phyloP scores from a whole-genome alignment of 2,888 invertebrate genomes.

The Drosophila cognata region DNA sequence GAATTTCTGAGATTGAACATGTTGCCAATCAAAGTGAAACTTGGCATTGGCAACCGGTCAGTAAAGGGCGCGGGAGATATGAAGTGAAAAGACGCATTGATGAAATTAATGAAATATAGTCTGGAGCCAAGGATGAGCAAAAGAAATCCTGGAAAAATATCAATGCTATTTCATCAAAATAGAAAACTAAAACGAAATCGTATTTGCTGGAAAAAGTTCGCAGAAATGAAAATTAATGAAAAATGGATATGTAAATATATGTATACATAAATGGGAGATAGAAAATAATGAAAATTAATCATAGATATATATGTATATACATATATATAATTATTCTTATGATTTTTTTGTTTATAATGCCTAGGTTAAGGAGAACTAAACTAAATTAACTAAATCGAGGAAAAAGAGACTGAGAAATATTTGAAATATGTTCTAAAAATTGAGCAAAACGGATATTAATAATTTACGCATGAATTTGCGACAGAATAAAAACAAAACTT shows the following conservation, averaged over 20 bases:
- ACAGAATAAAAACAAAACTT: background rate
- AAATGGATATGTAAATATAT: background rate
- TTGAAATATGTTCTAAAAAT: too few species aligned
- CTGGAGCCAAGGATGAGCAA: background rate
- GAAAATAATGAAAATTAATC: too few species aligned
- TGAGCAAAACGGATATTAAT: too few species aligned
- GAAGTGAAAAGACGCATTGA: background rate
- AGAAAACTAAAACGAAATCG: background rate
- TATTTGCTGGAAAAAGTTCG: background rate
- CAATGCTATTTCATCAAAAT: background rate
- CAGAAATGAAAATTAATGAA: background rate
- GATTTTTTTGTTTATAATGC: too few species aligned
- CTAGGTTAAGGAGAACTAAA: too few species aligned
- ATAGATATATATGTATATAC: too few species aligned
- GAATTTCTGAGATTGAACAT: constrained; percentile 53
- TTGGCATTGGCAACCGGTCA: constrained; percentile 7
- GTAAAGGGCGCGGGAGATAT: background rate
- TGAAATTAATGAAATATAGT: background rate
- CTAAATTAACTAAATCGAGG: too few species aligned
- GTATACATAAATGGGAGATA: background rate
- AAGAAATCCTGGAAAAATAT: background rate
- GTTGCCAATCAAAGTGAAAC: constrained; percentile 56
- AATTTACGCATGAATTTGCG: too few species aligned
- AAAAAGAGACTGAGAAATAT: too few species aligned
- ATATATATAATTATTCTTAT: too few species aligned